Percentiles rank a stretch among this genome's conserved stretches.
Conservation (phyloP, 2,888 invertebrate genomes). For the Tetranychus truncatus region DNA sequence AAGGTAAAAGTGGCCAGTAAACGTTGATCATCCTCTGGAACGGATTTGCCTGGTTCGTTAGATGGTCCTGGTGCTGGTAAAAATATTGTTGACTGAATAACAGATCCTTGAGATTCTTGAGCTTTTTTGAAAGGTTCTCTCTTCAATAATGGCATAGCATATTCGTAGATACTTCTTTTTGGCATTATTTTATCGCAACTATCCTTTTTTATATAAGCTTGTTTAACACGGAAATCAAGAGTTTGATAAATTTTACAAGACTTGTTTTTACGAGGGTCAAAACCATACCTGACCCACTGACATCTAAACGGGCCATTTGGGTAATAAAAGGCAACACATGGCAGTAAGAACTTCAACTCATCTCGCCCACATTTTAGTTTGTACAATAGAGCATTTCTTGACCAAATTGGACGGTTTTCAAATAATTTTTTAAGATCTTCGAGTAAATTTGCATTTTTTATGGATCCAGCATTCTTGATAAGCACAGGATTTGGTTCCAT, state of each 20-base stretch:
- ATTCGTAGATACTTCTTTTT: conserved; percentile 38
- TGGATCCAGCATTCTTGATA: not conserved
- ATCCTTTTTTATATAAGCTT: conserved; percentile 14
- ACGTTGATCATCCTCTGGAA: conserved; percentile 25
- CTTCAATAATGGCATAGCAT: conserved; percentile 32
- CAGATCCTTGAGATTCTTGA: conserved; percentile 8
- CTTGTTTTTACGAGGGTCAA: conserved; percentile 68
- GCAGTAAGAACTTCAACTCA: conserved; percentile 52
- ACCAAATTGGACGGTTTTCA: conserved; percentile 73
- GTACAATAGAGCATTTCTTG: conserved; percentile 49
- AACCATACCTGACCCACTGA: conserved; percentile 66
- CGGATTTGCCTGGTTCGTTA: conserved; percentile 22
- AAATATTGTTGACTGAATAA: not conserved
- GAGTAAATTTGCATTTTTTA: conserved; percentile 22
- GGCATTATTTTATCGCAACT: conserved; percentile 34
- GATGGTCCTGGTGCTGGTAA: conserved; percentile 10
- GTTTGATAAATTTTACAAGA: conserved; percentile 65
- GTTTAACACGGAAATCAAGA: conserved; percentile 47
- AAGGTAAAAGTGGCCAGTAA: conserved; percentile 14
- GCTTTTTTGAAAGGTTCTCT: conserved; percentile 14
- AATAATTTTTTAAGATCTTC: conserved; percentile 47
- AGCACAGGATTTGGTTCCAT: conserved; percentile 9
- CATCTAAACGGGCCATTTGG: conserved; percentile 78
- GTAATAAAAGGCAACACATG: conserved; percentile 66
- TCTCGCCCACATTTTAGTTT: conserved; percentile 29